Percentiles rank a stretch among this genome's conserved stretches.
Evolutionary conservation across 2,797 vertebrate species (phyloP).

Genomic region (Halcyon badia): DNA sequence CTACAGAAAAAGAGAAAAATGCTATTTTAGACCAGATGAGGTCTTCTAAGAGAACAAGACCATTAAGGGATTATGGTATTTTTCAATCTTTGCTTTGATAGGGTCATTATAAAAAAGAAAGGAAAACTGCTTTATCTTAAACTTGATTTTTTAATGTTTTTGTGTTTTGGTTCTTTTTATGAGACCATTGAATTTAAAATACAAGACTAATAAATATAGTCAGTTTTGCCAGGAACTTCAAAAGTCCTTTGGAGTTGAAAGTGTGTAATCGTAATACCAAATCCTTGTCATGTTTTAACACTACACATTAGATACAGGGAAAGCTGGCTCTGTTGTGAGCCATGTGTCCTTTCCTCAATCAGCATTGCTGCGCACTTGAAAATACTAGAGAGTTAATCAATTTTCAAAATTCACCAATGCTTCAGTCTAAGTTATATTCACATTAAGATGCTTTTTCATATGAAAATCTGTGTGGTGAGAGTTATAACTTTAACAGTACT

Average conservation of each 20-base stretch:
- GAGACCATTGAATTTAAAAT: not conserved
- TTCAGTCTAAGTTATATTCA: not conserved
- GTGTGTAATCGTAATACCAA: not conserved
- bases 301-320: not conserved
- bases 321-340: not conserved
- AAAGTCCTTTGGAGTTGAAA: not conserved
- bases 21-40: not conserved
- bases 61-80: not conserved
- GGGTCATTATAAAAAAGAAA: not conserved
- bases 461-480: not conserved
- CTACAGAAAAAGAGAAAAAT: not conserved
- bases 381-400: not conserved
- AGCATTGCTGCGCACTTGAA: not conserved
- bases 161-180: not conserved
- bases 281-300: not conserved
- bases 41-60: not conserved
- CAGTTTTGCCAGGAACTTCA: not conserved
- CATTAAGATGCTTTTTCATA: not conserved
- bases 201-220: not conserved
- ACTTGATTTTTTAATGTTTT: not conserved
- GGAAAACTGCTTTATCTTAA: not conserved
- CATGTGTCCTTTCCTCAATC: not conserved
- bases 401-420: not conserved
- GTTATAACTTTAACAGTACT: not conserved
- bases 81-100: not conserved